Evolutionary conservation across 2,888 invertebrate genomes (phyloP), one percentile per base, ranked within the genome.

Genomic region (Nemoura dubitans): DNA sequence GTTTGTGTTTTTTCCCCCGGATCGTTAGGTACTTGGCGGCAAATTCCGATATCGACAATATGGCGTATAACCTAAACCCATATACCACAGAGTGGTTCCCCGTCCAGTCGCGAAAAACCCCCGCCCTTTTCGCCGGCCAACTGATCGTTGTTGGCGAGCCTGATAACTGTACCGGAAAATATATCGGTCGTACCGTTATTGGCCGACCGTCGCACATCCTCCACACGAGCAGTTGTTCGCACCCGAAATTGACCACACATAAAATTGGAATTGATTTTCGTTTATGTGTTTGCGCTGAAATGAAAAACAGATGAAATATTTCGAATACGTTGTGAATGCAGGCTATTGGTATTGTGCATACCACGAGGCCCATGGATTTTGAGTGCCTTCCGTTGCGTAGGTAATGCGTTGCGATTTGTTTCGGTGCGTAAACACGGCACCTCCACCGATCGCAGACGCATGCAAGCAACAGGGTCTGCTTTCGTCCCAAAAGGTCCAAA

Each of bases 31-130:
- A 81, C 6, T 25, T 3, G 80, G 21, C 81, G 81, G 28, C 30
- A 29, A 81, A 81, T 29, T n/a, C 81, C 81, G 81, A 81, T 81
- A 81, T 81, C 81, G 81, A 81, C 81, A 81, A 81, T 81, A 81
- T 81, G 81, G 78, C 28, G 78, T 28, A 26, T 26, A 76, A 21
- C 21, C 76, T 76, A 21, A 5, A 25, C 76, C 26, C 21, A 16
- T 6, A 5, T 81, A n/a, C 30, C 29, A 30, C 3, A 21, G 81
- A 78, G 14, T 27, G 28, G 28, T 26, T 0, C n/a, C n/a, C n/a
- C n/a, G n/a, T n/a, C n/a, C n/a, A n/a, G n/a, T n/a, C 26, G 80
- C n/a, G 28, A 14, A 81, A 28, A 81, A 3, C 3, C 10, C 36
- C 36, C 36, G 10, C 36, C 3, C 36, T 36, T 81, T 81, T 27